Evolutionary conservation across 1,140 invertebrate species (phyloP), one percentile per base, ranked within the genome.

Genomic region (Trichonephila clavipes): DNA sequence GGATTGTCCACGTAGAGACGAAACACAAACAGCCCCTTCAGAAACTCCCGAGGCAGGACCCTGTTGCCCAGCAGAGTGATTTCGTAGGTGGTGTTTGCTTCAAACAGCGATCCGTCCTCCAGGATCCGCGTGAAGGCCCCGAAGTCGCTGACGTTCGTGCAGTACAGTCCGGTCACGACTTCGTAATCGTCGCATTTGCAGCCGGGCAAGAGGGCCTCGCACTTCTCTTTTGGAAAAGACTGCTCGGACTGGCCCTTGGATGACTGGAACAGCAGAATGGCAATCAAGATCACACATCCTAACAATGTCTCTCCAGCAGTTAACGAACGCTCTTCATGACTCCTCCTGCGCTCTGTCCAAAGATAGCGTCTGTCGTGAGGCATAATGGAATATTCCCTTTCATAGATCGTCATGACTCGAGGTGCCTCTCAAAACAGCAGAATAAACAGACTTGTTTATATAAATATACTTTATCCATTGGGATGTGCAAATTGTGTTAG

Each of bases 11-110:
- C 14, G 24, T 59, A 77, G 0, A 90, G 28, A 16, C 89, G 24
- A 51, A n/a, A 90, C 51, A 90, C 89, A 2, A 90, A 82, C 5
- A 90, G 7, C 2, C 89, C 89, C 24, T 82, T 77, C 7, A 90
- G 58, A 40, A 40, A 24, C 34, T 64, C 21, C 3, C 44, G 24
- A 1, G 69, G 89, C 12, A 90, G 24, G 2, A 61, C n/a, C n/a
- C 14, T 61, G 8, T 16, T 69, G n/a, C 72, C 72, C 12, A 21
- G 10, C 24, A 90, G 8, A 4, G 72, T 90, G n/a, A 90, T 64
- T 62, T 90, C 89, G 19, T 61, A 90, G 0, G 89, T 90, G 16
- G 44, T 59, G 28, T 82, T 82, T 8, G 40, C 28, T 16, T 81
- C 89, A 21, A 89, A 89, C n/a, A 90, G 6, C 18, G 72, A 34